phyloP scores from a whole-genome alignment of 2,113 vertebrate species.

The Sus scrofa region DNA sequence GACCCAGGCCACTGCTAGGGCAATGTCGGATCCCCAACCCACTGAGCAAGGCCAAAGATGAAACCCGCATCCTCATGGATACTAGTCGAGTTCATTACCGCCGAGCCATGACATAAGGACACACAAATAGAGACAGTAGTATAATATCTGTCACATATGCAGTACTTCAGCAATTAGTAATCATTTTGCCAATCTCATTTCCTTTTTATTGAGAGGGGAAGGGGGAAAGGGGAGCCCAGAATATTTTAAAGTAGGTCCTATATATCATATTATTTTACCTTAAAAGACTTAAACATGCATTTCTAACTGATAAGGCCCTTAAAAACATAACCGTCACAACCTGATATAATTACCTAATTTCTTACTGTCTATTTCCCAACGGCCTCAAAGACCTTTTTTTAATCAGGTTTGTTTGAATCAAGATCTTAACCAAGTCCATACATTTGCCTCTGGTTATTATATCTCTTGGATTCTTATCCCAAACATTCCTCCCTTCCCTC shows the following conservation, averaged over 20 bases:
- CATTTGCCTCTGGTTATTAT: not conserved
- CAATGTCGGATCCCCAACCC: too few species aligned
- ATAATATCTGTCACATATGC: not conserved
- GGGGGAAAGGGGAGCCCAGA: not conserved
- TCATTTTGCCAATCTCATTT: not conserved
- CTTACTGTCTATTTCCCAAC: not conserved
- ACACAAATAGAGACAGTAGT: not conserved
- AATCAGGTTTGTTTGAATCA: slow-evolving; percentile 7
- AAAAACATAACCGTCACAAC: not conserved
- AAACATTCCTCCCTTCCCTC: not conserved
- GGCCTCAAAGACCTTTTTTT: not conserved
- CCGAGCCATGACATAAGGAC: not conserved
- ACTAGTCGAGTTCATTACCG: too few species aligned
- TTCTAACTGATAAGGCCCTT: not conserved
- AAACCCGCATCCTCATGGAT: too few species aligned
- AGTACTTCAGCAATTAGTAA: not conserved
- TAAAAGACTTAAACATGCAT: not conserved
- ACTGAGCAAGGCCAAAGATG: too few species aligned
- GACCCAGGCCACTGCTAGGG: too few species aligned
- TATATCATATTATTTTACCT: not conserved
- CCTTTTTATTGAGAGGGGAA: not conserved
- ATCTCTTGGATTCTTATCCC: not conserved
- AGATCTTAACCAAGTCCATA: not conserved
- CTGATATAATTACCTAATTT: not conserved
- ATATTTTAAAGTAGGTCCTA: not conserved